These are phyloP conservation scores for Maniola jurtina DNA, from an alignment of 1,140 invertebrate species.

Conservation along the genomic window DNA sequence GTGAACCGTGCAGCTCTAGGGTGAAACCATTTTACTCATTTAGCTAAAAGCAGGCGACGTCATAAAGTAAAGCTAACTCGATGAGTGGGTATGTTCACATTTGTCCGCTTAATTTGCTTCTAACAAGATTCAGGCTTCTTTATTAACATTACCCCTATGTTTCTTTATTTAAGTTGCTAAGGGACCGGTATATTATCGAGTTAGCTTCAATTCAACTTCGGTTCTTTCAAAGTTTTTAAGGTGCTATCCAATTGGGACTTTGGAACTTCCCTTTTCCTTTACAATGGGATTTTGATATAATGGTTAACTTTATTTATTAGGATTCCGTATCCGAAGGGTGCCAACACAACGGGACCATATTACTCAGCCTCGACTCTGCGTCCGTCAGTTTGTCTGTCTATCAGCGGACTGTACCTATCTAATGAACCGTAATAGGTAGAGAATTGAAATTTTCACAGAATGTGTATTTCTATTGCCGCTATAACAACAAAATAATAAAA, in stretches of 20 bases:
- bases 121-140: constrained; percentile 24
- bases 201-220: constrained; percentile 24
- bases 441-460: too few species aligned
- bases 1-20: constrained; percentile 20
- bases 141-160: constrained; percentile 26
- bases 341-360: too few species aligned
- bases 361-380: too few species aligned
- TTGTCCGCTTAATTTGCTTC: constrained; percentile 21
- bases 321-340: too few species aligned
- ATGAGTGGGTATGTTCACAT: constrained; percentile 24
- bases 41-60: constrained; percentile 23
- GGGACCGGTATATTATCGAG: constrained; percentile 27
- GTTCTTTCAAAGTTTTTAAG: constrained; percentile 20
- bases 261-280: constrained; percentile 15
- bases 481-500: too few species aligned
- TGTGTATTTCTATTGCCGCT: too few species aligned
- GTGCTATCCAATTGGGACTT: constrained; percentile 6
- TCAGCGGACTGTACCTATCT: too few species aligned
- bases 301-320: too few species aligned
- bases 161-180: constrained; percentile 33
- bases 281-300: constrained; percentile 13
- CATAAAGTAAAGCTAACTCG: constrained; percentile 25
- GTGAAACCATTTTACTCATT: constrained; percentile 26
- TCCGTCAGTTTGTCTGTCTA: too few species aligned
- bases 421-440: too few species aligned